Evolutionary conservation across 2,888 invertebrate genomes (phyloP).

Genomic region (Platycnemis pennipes): DNA sequence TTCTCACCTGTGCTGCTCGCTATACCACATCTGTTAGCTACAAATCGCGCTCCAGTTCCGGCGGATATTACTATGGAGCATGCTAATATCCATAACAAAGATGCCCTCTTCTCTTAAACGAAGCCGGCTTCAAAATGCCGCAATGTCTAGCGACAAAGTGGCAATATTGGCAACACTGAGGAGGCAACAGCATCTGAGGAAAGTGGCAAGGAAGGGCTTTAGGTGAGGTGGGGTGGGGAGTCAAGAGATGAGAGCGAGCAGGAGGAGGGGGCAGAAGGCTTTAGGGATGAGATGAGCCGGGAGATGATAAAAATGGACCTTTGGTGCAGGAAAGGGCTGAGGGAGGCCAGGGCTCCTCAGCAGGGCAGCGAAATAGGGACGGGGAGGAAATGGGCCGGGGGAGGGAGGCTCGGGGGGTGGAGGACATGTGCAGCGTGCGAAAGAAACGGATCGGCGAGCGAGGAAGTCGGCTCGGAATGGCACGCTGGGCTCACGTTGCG

Average conservation of each 20-base stretch:
- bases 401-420: neutral
- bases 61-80: neutral
- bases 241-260: too few species aligned
- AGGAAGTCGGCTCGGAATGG: neutral
- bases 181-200: neutral
- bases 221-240: neutral
- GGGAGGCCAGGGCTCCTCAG: neutral
- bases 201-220: neutral
- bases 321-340: neutral
- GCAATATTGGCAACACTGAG: constrained; percentile 15
- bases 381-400: neutral
- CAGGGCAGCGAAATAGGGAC: neutral
- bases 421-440: neutral
- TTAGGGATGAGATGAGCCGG: neutral
- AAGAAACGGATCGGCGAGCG: neutral
- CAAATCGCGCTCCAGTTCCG: neutral
- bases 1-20: neutral
- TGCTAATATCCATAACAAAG: neutral
- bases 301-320: neutral
- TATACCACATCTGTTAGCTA: neutral
- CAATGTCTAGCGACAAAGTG: neutral
- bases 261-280: neutral
- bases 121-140: neutral
- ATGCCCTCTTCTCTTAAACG: neutral
- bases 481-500: neutral